Percentiles rank a stretch among this genome's conserved stretches.
Conservation (phyloP, 1,140 invertebrate species). For the Bradynema listronoti region DNA sequence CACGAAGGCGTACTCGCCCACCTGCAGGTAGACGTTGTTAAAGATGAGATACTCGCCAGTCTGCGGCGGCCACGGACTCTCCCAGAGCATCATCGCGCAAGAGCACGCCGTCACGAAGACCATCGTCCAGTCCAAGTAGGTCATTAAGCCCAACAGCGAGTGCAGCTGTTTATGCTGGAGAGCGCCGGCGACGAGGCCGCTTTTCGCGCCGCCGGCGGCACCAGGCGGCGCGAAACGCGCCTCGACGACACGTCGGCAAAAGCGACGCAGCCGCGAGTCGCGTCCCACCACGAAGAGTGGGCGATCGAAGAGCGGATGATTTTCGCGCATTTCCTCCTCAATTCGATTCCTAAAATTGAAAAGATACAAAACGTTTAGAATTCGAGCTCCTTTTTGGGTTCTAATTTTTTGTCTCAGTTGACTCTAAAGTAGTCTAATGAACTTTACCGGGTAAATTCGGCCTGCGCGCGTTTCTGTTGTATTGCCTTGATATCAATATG, state of each 20-base stretch:
- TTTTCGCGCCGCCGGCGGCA: too few species aligned
- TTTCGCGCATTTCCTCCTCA: slow-evolving; percentile 82
- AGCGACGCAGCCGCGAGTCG: slow-evolving; percentile 75
- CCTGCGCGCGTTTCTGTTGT: slow-evolving; percentile 94
- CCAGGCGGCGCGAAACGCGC: slow-evolving; percentile 83
- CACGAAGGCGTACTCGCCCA: slow-evolving; percentile 95
- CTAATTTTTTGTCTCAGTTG: background rate
- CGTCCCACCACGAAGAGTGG: slow-evolving; percentile 85
- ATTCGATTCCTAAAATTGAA: slow-evolving; percentile 55
- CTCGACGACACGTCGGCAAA: slow-evolving; percentile 89
- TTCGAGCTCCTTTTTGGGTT: background rate
- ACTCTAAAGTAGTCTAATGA: background rate
- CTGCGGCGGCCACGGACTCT: slow-evolving; percentile 65
- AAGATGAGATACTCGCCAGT: slow-evolving; percentile 54
- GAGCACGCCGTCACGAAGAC: slow-evolving; percentile 92
- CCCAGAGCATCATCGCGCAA: slow-evolving; percentile 97
- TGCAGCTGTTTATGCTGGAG: slow-evolving; percentile 69
- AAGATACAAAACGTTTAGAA: background rate
- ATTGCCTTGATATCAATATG: slow-evolving; percentile 82
- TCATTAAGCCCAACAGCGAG: slow-evolving; percentile 74
- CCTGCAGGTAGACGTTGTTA: slow-evolving; percentile 52
- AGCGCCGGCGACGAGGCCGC: slow-evolving; percentile 90
- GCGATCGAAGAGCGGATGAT: slow-evolving; percentile 97
- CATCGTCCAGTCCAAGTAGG: slow-evolving; percentile 99
- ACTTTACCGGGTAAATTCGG: slow-evolving; percentile 75